Conservation (phyloP, 2,888 invertebrate genomes). For the Drosophila setosimentum region DNA sequence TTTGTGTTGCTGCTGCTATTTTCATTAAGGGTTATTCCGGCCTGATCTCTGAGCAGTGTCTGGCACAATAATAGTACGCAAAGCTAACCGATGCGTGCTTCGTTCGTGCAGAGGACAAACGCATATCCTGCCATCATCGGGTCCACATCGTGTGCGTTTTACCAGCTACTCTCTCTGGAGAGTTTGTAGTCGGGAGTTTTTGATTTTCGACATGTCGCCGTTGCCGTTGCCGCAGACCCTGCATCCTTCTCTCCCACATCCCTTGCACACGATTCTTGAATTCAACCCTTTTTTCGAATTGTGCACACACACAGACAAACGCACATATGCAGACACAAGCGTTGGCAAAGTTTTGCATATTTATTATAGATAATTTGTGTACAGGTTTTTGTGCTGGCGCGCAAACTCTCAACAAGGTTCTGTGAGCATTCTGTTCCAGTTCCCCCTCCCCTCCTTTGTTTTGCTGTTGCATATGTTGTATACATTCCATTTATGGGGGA, state of each 20-base stretch:
- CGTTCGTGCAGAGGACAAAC: constrained; percentile 38
- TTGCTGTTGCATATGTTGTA: constrained; percentile 57
- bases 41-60: constrained; percentile 69
- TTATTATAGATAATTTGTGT: constrained; percentile 81
- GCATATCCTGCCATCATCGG: constrained; percentile 45
- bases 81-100: constrained; percentile 44
- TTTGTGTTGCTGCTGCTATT: constrained; percentile 47
- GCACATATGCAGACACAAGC: constrained; percentile 8
- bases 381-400: constrained; percentile 81
- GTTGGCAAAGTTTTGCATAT: constrained; percentile 75
- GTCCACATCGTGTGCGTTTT: constrained; percentile 56
- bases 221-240: constrained; percentile 20
- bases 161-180: constrained; percentile 72
- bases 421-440: constrained; percentile 60
- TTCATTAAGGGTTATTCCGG: constrained; percentile 81
- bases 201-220: constrained; percentile 79
- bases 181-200: constrained; percentile 66
- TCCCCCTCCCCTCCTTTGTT: constrained; percentile 19
- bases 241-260: constrained; percentile 23
- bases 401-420: constrained; percentile 77
- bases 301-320: constrained; percentile 10
- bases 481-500: constrained; percentile 55
- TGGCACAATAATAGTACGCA: constrained; percentile 54
- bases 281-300: constrained; percentile 60
- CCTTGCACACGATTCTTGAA: constrained; percentile 43